Percentiles rank a stretch among this genome's conserved stretches.
Evolutionary conservation across 2,797 vertebrate species (phyloP).

Genomic region (Craterocephalus amniculus): DNA sequence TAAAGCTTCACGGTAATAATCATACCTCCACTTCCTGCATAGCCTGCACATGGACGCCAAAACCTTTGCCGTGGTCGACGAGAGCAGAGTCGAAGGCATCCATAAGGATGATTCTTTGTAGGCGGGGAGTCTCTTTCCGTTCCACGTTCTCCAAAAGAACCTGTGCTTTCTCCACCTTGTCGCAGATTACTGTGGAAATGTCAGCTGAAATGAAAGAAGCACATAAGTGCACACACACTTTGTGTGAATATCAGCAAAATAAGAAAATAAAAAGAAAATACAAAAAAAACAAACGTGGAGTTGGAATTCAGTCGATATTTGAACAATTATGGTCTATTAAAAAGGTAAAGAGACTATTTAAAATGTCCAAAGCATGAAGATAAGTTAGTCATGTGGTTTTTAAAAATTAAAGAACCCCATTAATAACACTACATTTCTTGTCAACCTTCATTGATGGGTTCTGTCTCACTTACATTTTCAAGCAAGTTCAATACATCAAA

Average conservation of each 20-base stretch:
- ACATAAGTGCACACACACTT: slow-evolving; percentile 52
- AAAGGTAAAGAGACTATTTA: background rate
- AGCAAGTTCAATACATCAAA: background rate
- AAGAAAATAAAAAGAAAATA: slow-evolving; percentile 21
- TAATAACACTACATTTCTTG: background rate
- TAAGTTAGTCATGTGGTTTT: background rate
- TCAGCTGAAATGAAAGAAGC: slow-evolving; percentile 84
- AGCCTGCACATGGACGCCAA: slow-evolving; percentile 88
- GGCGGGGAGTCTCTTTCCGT: slow-evolving; percentile 85
- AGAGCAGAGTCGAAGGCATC: slow-evolving; percentile 87
- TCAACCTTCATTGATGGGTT: too few species aligned
- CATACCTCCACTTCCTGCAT: slow-evolving; percentile 91
- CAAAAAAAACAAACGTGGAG: slow-evolving; percentile 23
- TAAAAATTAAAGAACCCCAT: background rate
- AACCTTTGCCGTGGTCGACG: slow-evolving; percentile 82
- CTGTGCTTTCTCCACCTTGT: slow-evolving; percentile 91
- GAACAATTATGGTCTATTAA: background rate
- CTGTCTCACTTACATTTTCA: background rate
- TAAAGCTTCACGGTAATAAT: background rate
- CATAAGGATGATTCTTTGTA: slow-evolving; percentile 93
- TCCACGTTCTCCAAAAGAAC: slow-evolving; percentile 92
- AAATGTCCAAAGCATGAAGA: background rate
- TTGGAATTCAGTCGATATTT: slow-evolving; percentile 6
- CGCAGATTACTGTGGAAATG: slow-evolving; percentile 94
- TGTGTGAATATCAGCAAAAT: slow-evolving; percentile 52